phyloP scores from a whole-genome alignment of 2,797 vertebrate genomes.

The Pangasius djambal region DNA sequence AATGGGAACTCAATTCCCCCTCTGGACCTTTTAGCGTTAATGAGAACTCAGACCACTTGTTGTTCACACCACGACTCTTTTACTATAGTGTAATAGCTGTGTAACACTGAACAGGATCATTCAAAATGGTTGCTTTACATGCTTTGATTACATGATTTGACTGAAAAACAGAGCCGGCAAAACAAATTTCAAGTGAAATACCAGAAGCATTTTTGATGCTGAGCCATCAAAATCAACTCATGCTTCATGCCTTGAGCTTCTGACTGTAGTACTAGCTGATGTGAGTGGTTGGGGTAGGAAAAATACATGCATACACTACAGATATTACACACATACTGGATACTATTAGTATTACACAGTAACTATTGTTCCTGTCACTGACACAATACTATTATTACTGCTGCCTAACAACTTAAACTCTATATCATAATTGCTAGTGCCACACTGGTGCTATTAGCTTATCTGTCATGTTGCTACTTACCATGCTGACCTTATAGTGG shows the following conservation, averaged over 20 bases:
- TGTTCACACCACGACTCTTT: neutral
- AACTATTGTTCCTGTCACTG: neutral
- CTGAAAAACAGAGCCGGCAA: neutral
- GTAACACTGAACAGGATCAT: too few species aligned
- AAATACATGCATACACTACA: neutral
- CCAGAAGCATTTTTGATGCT: neutral
- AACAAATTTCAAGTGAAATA: neutral
- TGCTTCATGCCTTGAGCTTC: neutral
- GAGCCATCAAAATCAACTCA: neutral
- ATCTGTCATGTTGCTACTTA: neutral
- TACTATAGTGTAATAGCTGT: too few species aligned
- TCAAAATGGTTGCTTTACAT: neutral
- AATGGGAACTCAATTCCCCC: neutral
- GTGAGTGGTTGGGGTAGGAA: neutral
- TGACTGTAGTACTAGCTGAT: neutral
- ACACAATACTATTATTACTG: neutral
- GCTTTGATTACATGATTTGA: neutral
- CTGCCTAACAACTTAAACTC: neutral
- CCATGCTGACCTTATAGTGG: neutral
- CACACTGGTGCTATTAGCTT: neutral
- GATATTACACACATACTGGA: neutral
- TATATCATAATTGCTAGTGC: neutral
- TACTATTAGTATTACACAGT: neutral
- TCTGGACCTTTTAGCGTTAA: neutral
- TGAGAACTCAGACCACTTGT: neutral